A percentile compares a stretch with the other conserved stretches of the same genome.
Conservation (phyloP, 2,797 vertebrate genomes). For the Malacoraja senta region DNA sequence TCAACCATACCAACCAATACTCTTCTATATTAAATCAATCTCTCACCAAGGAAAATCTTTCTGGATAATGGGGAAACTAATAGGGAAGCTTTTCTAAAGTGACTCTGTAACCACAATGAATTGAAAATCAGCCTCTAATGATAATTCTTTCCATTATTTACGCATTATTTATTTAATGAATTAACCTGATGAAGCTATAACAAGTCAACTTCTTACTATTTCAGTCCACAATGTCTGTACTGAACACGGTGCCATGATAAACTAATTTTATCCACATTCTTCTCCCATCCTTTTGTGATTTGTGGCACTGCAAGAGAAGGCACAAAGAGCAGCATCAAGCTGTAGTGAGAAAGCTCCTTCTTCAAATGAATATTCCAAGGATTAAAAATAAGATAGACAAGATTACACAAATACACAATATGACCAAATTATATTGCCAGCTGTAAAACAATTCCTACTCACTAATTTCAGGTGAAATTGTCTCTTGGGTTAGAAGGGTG, state of each 20-base stretch:
- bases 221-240: no score
- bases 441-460: no score
- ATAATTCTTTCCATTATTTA: background rate
- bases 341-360: background rate
- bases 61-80: background rate
- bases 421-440: background rate
- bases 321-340: background rate
- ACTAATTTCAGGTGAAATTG: background rate
- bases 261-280: background rate
- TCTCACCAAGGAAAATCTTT: background rate
- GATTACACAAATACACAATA: background rate
- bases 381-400: background rate
- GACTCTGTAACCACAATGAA: background rate
- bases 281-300: background rate
- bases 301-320: background rate
- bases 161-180: background rate
- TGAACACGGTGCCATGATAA: no score
- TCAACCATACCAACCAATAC: no score
- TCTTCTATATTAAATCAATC: no score
- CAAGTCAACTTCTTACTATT: background rate
- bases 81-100: background rate
- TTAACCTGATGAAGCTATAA: background rate
- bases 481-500: background rate
- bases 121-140: no score
- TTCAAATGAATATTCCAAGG: background rate